Evolutionary conservation across 2,113 vertebrate species (phyloP).

Genomic region (Psittacula cyanocephala): DNA sequence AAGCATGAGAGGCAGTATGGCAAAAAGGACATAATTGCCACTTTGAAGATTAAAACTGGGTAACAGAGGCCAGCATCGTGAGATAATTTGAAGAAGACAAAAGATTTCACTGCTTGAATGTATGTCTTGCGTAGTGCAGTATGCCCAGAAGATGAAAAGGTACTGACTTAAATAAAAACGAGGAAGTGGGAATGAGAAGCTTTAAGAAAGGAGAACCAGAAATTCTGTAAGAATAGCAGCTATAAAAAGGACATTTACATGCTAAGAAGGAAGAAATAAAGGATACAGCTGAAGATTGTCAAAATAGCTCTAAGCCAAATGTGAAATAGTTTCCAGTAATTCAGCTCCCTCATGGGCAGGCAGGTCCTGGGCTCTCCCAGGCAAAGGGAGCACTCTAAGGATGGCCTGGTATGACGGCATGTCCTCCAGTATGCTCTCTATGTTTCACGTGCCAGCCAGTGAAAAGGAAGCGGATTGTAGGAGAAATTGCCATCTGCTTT

Average conservation of each 20-base stretch:
- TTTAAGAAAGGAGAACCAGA: conserved; percentile 54
- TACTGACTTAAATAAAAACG: conserved; percentile 23
- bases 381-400: not conserved
- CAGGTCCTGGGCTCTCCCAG: not conserved
- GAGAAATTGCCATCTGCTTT: conserved; percentile 66
- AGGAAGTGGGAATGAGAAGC: conserved; percentile 35
- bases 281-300: conserved; percentile 50
- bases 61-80: not conserved
- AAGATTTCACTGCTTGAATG: not conserved
- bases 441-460: conserved; percentile 33
- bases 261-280: conserved; percentile 53
- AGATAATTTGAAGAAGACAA: conserved; percentile 2
- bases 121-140: not conserved
- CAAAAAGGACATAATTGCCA: not conserved
- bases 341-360: not conserved
- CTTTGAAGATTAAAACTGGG: not conserved
- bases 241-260: conserved; percentile 50
- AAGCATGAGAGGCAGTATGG: not conserved
- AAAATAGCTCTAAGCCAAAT: conserved; percentile 46
- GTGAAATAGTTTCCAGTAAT: conserved; percentile 42
- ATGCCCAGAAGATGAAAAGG: not conserved
- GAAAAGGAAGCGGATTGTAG: conserved; percentile 20
- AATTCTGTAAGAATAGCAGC: conserved; percentile 32
- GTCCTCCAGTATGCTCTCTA: not conserved
- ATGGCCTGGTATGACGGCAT: not conserved